Base-by-base conservation (phyloP, 2,113 vertebrate species). In the Anser brachyrhynchus region DNA sequence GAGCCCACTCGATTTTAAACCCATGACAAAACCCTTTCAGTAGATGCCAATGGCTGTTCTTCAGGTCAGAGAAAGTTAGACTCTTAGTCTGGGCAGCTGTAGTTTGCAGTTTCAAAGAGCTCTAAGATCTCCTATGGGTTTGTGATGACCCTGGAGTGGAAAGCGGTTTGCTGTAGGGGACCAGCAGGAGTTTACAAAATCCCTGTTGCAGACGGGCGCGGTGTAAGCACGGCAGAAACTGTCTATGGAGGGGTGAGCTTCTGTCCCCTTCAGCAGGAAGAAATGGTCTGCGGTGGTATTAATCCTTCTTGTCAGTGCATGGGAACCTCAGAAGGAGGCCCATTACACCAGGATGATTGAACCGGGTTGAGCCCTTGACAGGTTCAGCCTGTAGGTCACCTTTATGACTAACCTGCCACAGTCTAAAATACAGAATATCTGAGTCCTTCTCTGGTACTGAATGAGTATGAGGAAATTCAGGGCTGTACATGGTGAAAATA, bases 341-440 rank as follows among this genome's bases (percentile, higher is more conserved):
- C 17, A 46, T 41, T 49, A 26, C 70, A 39, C 52, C 8, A 23
- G 33, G n/a, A 19, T n/a, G 33, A 58, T 58, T 33, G 31, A 83
- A 49, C n/a, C 26, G 33, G 11, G 57, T 21, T 59, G 33, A 35
- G 41, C 58, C 62, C 35, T 76, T 0, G 2, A 5, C 0, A 0
- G 17, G 13, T 21, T 49, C 46, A 49, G 20, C 20, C 46, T 49
- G 46, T 39, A 33, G 71, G 29, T 25, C 3, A 0, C 46, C 51
- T 55, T 58, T 72, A 11, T 31, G 43, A 74, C 49, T 46, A 35
- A 71, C 33, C 23, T 84, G 49, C 35, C 28, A 20, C 54, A 35
- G 33, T 35, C 58, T 59, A 21, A 81, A 77, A 84, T 9, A 51
- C 18, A 8, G 33, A 65, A 6, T 35, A 52, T 21, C 49, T 9